phyloP scores from a whole-genome alignment of 2,113 vertebrate species.

The Nibea coibor region DNA sequence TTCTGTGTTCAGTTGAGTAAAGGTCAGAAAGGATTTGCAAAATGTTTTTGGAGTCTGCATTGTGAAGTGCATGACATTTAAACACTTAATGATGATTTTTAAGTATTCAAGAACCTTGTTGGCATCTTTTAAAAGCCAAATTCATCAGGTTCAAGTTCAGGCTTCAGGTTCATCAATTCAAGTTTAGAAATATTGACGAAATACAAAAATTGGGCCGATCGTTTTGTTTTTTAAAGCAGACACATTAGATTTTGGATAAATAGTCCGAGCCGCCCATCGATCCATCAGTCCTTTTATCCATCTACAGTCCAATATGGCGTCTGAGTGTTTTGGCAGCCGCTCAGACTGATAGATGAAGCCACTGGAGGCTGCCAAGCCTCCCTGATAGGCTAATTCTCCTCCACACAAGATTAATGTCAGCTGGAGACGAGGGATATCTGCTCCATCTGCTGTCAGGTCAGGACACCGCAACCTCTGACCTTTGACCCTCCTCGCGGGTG shows the following conservation, averaged over 20 bases:
- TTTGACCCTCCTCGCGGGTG: conserved; percentile 1
- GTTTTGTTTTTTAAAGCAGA: not conserved
- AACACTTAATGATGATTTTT: not conserved
- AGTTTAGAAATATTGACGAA: not conserved
- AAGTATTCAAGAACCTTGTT: not conserved
- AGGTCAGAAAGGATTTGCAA: no score
- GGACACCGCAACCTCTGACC: conserved; percentile 15
- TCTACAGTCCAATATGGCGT: conserved; percentile 37
- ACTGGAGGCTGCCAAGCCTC: conserved; percentile 14
- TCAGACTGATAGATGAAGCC: conserved; percentile 52
- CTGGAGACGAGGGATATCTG: not conserved
- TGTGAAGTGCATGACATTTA: not conserved
- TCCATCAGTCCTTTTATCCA: conserved; percentile 18
- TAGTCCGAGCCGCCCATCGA: not conserved
- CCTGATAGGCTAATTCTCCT: conserved; percentile 39
- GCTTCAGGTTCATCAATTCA: no score
- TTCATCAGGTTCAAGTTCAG: no score
- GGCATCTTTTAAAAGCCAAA: not conserved
- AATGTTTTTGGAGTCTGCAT: no score
- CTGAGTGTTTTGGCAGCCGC: conserved; percentile 49
- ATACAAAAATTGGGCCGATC: not conserved
- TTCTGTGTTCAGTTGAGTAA: no score
- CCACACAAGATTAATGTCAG: conserved; percentile 18
- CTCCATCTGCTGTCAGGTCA: conserved; percentile 22
- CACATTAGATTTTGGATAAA: not conserved